Conservation (phyloP, 2,888 invertebrate species). For the Phortica okadai region DNA sequence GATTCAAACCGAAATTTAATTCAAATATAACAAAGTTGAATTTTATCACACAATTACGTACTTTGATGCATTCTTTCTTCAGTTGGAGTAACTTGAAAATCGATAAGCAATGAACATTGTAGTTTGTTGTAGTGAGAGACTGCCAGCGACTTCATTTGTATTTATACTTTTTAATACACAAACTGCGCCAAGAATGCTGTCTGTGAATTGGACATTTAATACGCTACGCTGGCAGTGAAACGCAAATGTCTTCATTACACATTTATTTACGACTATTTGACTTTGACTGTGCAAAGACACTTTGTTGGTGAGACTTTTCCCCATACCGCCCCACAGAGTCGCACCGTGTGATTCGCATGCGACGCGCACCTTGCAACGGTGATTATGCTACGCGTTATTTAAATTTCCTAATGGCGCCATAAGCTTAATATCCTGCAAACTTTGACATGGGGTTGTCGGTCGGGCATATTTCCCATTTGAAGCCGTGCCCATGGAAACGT, state of each 20-base stretch:
- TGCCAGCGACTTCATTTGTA: too few species aligned
- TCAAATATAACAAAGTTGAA: constrained; percentile 59
- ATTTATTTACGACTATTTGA: constrained; percentile 68
- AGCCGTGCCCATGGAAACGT: constrained; percentile 54
- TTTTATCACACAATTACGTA: constrained; percentile 55
- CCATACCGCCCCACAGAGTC: not conserved
- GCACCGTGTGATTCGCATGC: not conserved
- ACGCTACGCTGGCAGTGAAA: constrained; percentile 43
- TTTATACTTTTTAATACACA: too few species aligned
- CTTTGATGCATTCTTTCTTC: not conserved
- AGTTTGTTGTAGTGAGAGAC: too few species aligned
- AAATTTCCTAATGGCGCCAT: constrained; percentile 61
- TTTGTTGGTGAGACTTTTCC: not conserved
- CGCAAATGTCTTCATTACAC: constrained; percentile 66
- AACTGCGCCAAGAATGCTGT: too few species aligned
- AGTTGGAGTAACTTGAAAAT: constrained; percentile 32
- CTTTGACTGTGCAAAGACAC: constrained; percentile 27
- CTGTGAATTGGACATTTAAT: not conserved
- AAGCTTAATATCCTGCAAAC: constrained; percentile 21
- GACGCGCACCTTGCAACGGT: constrained; percentile 46
- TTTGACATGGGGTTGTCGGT: constrained; percentile 35
- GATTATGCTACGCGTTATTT: constrained; percentile 62
- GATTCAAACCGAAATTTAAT: constrained; percentile 50
- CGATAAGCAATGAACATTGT: too few species aligned
- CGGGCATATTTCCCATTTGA: constrained; percentile 60